Base-by-base conservation (phyloP, 1,140 invertebrate species). In the Apis laboriosa region DNA sequence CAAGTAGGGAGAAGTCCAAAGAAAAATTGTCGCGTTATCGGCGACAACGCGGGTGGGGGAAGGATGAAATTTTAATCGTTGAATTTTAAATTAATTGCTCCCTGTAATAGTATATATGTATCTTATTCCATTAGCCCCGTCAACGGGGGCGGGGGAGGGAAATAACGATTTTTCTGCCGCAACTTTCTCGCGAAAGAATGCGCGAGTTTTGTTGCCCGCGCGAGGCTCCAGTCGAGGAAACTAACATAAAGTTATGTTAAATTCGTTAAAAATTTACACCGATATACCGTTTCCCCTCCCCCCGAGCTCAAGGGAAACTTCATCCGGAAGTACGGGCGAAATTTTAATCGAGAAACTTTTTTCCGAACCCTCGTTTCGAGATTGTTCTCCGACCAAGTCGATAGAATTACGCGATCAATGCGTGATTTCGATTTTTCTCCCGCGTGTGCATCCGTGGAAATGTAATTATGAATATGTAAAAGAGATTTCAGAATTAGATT, bases 301-400 rank as follows among this genome's bases (percentile, higher is more conserved):
- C 53, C 1, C 53, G 53, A 13, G 12, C 12, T 24, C 24, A 24
- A 24, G 12, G 24, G 84, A 87, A 92, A 91, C 89, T 92, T 88
- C 70, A 68, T 43, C 84, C 76, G n/a, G 85, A 86, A 67, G 58
- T 89, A 88, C 85, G 83, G 91, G 89, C 88, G 90, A 91, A 92
- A 92, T 92, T 92, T 93, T 93, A 93, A 93, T 92, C 91, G 91
- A 92, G 91, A 92, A 93, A 93, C 90, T 92, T 93, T 92, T 78
- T 76, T 78, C 24, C 1, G 84, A 80, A 86, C 76, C 81, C 58
- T 64, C 83, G 79, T 80, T 77, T 60, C 77, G 70, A 85, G 77
- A 86, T 90, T 85, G 84, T 89, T 83, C 55, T 80, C n/a, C 53
- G 76, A 75, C 19, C 21, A 13, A 81, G 19, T 51, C 85, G 80